Percentiles rank a stretch among this genome's conserved stretches.
Evolutionary conservation across 1,140 invertebrate species (phyloP).

Genomic region (Colletes gigas): DNA sequence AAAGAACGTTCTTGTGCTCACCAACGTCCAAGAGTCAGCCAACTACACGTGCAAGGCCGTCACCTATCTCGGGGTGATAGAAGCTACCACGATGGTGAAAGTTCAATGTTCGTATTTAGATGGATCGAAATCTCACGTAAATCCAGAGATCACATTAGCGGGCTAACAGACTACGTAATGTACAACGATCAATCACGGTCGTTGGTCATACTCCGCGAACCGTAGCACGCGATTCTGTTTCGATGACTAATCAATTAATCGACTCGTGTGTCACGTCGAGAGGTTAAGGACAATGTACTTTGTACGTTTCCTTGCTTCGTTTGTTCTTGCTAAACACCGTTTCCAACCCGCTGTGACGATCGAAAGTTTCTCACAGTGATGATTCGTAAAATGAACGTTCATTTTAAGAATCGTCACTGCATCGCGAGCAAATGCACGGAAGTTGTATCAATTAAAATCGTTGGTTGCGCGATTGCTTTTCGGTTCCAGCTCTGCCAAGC

Average conservation of each 20-base stretch:
- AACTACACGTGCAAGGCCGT: constrained; percentile 98
- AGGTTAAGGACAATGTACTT: neutral
- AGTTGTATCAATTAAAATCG: neutral
- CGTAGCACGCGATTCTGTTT: neutral
- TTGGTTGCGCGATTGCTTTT: neutral
- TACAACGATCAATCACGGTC: constrained; percentile 42
- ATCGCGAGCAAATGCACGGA: no score
- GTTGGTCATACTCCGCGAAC: constrained; percentile 1
- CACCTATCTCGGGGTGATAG: constrained; percentile 96
- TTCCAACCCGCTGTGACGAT: neutral
- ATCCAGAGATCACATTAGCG: constrained; percentile 13
- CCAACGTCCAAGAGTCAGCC: constrained; percentile 93
- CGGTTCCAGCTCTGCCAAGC: constrained; percentile 90
- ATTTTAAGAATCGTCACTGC: no score
- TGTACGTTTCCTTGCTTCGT: neutral
- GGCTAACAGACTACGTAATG: constrained; percentile 29
- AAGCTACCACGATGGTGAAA: constrained; percentile 92
- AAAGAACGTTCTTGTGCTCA: constrained; percentile 92
- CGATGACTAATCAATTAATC: constrained; percentile 42
- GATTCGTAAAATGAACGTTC: no score
- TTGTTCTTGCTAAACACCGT: neutral
- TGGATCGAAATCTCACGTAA: constrained; percentile 20
- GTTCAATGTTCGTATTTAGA: constrained; percentile 92
- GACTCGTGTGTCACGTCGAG: constrained; percentile 16
- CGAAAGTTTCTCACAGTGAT: neutral